Conservation (phyloP, 2,113 vertebrate species). For the Geococcyx californianus region DNA sequence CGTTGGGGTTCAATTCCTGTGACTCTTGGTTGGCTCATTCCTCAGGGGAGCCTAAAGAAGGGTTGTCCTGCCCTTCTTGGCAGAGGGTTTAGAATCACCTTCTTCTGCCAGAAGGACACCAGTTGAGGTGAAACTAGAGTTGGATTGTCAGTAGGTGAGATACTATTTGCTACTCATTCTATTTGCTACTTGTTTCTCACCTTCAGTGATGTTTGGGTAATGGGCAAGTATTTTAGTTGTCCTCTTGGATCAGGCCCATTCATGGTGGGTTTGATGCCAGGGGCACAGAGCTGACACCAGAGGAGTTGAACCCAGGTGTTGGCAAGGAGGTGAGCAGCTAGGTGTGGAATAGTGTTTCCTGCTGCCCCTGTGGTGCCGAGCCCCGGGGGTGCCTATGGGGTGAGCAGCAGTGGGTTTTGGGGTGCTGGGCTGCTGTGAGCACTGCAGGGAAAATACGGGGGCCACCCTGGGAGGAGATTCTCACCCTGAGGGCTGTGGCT, state of each 20-base stretch:
- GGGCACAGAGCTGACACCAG: neutral
- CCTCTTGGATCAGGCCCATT: rapidly evolving
- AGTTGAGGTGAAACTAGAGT: neutral
- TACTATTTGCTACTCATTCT: neutral
- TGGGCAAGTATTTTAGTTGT: neutral
- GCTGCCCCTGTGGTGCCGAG: neutral
- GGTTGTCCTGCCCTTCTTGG: neutral
- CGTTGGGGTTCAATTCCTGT: neutral
- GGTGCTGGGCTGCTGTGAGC: neutral
- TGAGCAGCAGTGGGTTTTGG: neutral
- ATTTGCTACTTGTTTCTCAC: neutral
- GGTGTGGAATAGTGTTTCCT: neutral
- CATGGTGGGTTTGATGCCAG: neutral
- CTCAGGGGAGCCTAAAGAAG: neutral
- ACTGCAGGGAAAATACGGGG: neutral
- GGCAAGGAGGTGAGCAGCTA: neutral
- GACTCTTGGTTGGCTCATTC: neutral
- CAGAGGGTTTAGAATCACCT: neutral
- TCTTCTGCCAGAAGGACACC: neutral
- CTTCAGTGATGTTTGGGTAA: neutral
- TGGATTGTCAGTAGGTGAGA: neutral
- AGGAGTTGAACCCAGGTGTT: neutral
- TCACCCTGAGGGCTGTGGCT: neutral
- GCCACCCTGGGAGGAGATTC: neutral
- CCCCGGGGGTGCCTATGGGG: too few relatives aligned